These are phyloP conservation scores for Cassiopea andromeda DNA, from an alignment of 30 jellyfish, hydroid and myxozoan species.

Conservation along the genomic window DNA sequence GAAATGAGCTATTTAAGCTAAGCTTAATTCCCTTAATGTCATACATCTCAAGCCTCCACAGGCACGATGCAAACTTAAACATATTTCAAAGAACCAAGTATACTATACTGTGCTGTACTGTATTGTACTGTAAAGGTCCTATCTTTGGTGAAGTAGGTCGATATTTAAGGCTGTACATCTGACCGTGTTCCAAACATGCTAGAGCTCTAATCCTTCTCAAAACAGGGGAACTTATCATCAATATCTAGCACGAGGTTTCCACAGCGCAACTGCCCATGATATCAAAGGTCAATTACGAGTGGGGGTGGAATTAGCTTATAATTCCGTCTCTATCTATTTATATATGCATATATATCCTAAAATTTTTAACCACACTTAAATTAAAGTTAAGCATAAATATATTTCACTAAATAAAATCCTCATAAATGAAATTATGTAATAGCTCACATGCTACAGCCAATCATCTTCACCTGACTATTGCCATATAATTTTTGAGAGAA, in stretches of 20 bases:
- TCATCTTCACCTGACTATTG: not conserved
- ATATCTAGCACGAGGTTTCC: too few relatives aligned
- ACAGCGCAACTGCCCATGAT: not conserved
- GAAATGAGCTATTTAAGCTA: not conserved
- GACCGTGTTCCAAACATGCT: too few relatives aligned
- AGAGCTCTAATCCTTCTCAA: too few relatives aligned
- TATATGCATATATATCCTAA: constrained; percentile 8
- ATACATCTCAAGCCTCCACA: not conserved
- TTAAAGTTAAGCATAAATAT: constrained; percentile 12
- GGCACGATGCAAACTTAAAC: not conserved
- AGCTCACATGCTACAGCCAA: not conserved
- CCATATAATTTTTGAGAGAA: not conserved
- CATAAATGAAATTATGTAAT: not conserved
- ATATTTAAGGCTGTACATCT: not conserved
- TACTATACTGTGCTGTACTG: too few relatives aligned
- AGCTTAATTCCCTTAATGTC: not conserved
- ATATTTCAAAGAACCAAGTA: too few relatives aligned
- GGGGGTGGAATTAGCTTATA: not conserved
- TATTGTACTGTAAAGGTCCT: too few relatives aligned
- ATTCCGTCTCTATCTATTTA: not conserved
- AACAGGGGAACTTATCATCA: too few relatives aligned
- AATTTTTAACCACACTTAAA: constrained; percentile 14
- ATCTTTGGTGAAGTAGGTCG: not conserved
- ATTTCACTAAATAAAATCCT: not conserved
- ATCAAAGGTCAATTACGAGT: not conserved